Evolutionary conservation across 2,113 vertebrate species (phyloP), one percentile per base, ranked within the genome.

Genomic region (Datnioides undecimradiatus): DNA sequence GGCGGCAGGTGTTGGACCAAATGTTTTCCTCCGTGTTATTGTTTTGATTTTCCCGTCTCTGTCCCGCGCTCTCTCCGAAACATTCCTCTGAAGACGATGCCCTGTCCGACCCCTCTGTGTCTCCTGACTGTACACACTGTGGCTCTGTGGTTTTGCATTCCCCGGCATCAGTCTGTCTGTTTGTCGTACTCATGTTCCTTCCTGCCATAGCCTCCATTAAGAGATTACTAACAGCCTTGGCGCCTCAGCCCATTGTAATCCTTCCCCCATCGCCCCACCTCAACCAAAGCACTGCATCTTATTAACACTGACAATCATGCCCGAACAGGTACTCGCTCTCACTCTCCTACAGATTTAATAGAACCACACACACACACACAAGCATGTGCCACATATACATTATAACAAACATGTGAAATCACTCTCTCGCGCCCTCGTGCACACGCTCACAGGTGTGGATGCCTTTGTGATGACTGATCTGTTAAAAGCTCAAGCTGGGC

Each of bases 1-100:
- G 85, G 90, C 91, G 90, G 93, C 91, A 87, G 80, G 80, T 93
- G 89, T 92, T 94, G 93, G 95, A 96, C 95, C 95, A 95, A 94
- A 92, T 89, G 81, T 79, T 79, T 80, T 86, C 63, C 80, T 48
- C 21, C 63, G 38, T 59, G 13, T 55, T 79, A 45, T 55, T 79
- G 40, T 83, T 65, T 73, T 43, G 33, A 27, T 69, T 62, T 67
- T 51, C 51, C 3, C 48, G 72, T 62, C 23, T 62, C 54, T 45
- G 59, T 38, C 69, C 69, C 21, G 54, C 36, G 21, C 84, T 78
- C 45, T 59, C 74, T 79, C 76, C 0, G 36, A 89, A 83, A 82
- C 74, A 86, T 94, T 93, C 86, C 87, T 87, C 27, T 62, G 9
- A 64, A 60, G 52, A 80, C 52, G 80, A 73, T 76, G 68, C 77